phyloP scores from a whole-genome alignment of 2,797 vertebrate species.

The Spea hammondii region DNA sequence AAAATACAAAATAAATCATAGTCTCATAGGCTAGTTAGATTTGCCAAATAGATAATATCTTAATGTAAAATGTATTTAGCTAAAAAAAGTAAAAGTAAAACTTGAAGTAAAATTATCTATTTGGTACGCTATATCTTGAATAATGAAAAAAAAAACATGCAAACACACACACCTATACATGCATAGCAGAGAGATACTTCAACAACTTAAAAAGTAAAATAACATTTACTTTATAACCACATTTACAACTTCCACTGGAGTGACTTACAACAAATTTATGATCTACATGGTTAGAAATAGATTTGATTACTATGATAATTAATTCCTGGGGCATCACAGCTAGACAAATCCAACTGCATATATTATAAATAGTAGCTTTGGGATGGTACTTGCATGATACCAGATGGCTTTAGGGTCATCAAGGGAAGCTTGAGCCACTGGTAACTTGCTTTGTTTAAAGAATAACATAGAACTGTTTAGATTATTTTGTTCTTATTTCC shows the following conservation, averaged over 20 bases:
- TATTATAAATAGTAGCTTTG: constrained; percentile 43
- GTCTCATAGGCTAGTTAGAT: too few relatives aligned
- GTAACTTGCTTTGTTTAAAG: constrained; percentile 36
- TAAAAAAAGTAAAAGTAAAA: too few relatives aligned
- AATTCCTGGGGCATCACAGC: constrained; percentile 48
- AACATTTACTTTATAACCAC: constrained; percentile 23
- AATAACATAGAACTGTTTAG: constrained; percentile 17
- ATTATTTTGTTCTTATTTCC: constrained; percentile 9
- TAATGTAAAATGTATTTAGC: too few relatives aligned
- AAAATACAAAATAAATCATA: too few relatives aligned
- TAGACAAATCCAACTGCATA: constrained; percentile 46
- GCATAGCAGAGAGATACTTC: too few relatives aligned
- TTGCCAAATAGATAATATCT: too few relatives aligned
- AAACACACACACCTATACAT: too few relatives aligned
- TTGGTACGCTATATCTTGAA: too few relatives aligned
- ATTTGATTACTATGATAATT: constrained; percentile 49
- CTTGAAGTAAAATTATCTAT: too few relatives aligned
- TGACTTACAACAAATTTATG: constrained; percentile 44
- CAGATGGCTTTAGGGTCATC: constrained; percentile 44
- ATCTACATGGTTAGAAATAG: constrained; percentile 46
- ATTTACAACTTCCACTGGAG: constrained; percentile 21
- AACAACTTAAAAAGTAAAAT: not conserved
- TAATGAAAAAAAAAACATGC: too few relatives aligned
- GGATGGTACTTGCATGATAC: constrained; percentile 35
- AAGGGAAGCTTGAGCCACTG: constrained; percentile 33